Percentiles rank a stretch among this genome's conserved stretches.
These are phyloP conservation scores for Dicyrtoma fusca DNA, from an alignment of 2,888 invertebrate genomes.

Conservation along the genomic window DNA sequence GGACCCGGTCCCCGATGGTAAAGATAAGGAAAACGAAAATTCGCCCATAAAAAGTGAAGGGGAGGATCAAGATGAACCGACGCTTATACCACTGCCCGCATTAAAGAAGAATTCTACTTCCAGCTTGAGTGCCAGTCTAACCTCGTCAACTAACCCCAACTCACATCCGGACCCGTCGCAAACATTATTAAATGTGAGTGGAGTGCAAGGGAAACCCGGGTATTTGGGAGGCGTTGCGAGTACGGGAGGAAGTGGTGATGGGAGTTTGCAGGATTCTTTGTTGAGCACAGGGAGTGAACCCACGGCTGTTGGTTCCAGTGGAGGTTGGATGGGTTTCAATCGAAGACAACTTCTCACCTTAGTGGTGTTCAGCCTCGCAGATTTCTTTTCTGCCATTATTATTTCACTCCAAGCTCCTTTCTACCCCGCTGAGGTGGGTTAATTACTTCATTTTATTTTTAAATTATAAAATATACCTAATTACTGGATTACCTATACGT, in stretches of 20 bases:
- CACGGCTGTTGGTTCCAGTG: not conserved
- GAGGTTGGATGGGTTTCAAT: conserved; percentile 62
- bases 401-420: conserved; percentile 84
- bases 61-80: too few relatives aligned
- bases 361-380: conserved; percentile 76
- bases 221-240: not conserved
- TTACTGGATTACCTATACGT: too few relatives aligned
- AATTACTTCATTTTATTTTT: conserved; percentile 58
- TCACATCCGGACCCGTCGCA: too few relatives aligned
- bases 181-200: not conserved
- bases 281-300: conserved; percentile 4
- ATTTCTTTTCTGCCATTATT: conserved; percentile 82
- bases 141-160: too few relatives aligned
- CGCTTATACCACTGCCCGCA: too few relatives aligned
- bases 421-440: conserved; percentile 75
- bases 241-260: not conserved
- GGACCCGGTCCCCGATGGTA: too few relatives aligned
- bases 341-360: conserved; percentile 77
- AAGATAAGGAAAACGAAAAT: not conserved
- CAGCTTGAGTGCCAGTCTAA: not conserved
- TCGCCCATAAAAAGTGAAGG: too few relatives aligned
- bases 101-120: not conserved
- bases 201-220: conserved; percentile 4
- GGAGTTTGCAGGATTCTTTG: too few relatives aligned
- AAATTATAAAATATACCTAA: not conserved